Conservation (phyloP, 2,888 invertebrate genomes). For the Panopea generosa region DNA sequence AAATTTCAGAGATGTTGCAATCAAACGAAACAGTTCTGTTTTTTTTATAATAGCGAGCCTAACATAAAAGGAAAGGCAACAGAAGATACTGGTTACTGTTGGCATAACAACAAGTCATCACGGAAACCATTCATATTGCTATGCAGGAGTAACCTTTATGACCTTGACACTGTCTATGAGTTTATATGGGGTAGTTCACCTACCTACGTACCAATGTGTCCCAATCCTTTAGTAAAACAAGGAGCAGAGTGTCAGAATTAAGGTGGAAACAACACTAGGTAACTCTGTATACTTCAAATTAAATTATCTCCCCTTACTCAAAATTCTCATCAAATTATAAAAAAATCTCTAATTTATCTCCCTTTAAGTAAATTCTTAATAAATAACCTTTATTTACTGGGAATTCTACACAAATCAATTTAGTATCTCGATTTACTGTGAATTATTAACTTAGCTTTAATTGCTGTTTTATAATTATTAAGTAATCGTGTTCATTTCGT, state of each 20-base stretch:
- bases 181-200: conserved; percentile 69
- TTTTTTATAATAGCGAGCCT: conserved; percentile 35
- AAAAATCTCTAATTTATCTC: no score
- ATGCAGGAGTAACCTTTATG: conserved; percentile 55
- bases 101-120: conserved; percentile 62
- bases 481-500: no score
- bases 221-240: conserved; percentile 69
- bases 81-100: conserved; percentile 63
- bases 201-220: conserved; percentile 69
- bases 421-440: no score
- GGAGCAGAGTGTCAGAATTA: conserved; percentile 62
- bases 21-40: conserved; percentile 14
- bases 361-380: no score
- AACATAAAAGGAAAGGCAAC: conserved; percentile 58
- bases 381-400: no score
- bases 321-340: no score
- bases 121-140: conserved; percentile 61
- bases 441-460: no score
- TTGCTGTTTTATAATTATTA: no score
- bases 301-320: conserved; percentile 8
- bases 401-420: no score
- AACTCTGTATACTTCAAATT: conserved; percentile 25
- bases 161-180: conserved; percentile 65
- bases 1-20: conserved; percentile 31
- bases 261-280: conserved; percentile 24